phyloP scores from a whole-genome alignment of 2,113 vertebrate species.

The Lycocorax pyrrhopterus region DNA sequence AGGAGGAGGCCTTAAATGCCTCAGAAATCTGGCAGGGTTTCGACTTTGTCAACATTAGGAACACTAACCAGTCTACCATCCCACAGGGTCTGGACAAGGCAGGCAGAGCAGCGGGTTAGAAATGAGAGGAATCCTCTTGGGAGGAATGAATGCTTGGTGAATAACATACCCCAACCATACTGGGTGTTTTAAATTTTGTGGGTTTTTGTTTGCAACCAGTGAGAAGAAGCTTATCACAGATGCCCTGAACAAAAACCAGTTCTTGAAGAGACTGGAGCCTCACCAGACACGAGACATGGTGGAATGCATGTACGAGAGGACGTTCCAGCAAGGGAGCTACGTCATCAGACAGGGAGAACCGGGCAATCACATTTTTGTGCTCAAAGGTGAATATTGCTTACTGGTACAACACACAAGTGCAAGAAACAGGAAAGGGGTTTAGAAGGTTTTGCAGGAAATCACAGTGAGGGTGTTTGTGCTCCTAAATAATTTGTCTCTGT shows the following conservation, averaged over 20 bases:
- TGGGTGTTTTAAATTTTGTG: not conserved
- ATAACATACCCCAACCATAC: not conserved
- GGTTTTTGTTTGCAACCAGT: slow-evolving; percentile 49
- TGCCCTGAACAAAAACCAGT: slow-evolving; percentile 89
- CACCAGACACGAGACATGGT: slow-evolving; percentile 91
- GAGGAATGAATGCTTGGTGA: not conserved
- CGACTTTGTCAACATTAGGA: not conserved
- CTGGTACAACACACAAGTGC: not conserved
- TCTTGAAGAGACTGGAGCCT: slow-evolving; percentile 86
- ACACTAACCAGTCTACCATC: not conserved
- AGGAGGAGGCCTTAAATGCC: not conserved
- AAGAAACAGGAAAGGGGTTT: not conserved
- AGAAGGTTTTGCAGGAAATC: not conserved
- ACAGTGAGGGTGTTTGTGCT: not conserved
- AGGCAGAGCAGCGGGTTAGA: not conserved
- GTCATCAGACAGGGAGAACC: slow-evolving; percentile 88
- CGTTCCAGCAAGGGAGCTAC: slow-evolving; percentile 83
- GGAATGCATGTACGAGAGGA: slow-evolving; percentile 92
- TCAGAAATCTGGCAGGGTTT: not conserved
- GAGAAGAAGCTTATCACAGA: slow-evolving; percentile 89
- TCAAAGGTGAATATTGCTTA: slow-evolving; percentile 78
- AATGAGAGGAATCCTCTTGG: not conserved
- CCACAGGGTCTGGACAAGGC: not conserved
- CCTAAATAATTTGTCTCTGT: not conserved
- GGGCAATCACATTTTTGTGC: slow-evolving; percentile 88